Conservation (phyloP, 1,140 invertebrate species). For the Drosophila asahinai region DNA sequence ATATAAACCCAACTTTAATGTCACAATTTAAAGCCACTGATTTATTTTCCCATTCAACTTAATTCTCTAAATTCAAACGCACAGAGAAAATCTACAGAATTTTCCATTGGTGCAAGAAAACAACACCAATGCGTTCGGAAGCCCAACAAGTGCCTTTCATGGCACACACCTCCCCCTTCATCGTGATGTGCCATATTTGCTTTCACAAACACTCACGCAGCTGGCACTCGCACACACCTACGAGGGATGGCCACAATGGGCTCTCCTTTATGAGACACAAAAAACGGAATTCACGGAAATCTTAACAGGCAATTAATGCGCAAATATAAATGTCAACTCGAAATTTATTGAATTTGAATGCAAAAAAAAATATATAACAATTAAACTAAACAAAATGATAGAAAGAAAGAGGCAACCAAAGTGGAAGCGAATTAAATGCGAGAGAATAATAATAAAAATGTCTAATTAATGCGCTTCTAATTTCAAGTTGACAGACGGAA, state of each 20-base stretch:
- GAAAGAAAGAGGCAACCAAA: constrained; percentile 16
- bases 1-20: background rate
- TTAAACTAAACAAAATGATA: constrained; percentile 43
- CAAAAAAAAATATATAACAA: constrained; percentile 39
- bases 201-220: constrained; percentile 37
- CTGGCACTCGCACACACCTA: constrained; percentile 13
- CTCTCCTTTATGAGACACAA: constrained; percentile 42
- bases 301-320: constrained; percentile 70
- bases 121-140: constrained; percentile 44
- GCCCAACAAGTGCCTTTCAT: constrained; percentile 60
- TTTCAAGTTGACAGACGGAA: constrained; percentile 77
- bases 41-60: background rate
- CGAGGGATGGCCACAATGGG: constrained; percentile 49
- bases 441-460: constrained; percentile 68
- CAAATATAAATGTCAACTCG: constrained; percentile 78
- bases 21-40: background rate
- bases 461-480: constrained; percentile 83
- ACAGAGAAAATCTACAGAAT: constrained; percentile 32
- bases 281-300: constrained; percentile 66
- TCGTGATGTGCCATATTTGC: constrained; percentile 42
- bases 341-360: constrained; percentile 68
- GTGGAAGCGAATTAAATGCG: constrained; percentile 35
- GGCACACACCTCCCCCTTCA: constrained; percentile 11
- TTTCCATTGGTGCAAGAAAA: constrained; percentile 43
- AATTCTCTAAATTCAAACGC: constrained; percentile 14